These are phyloP conservation scores for Abramis brama DNA, from an alignment of 2,113 vertebrate genomes.

Conservation along the genomic window DNA sequence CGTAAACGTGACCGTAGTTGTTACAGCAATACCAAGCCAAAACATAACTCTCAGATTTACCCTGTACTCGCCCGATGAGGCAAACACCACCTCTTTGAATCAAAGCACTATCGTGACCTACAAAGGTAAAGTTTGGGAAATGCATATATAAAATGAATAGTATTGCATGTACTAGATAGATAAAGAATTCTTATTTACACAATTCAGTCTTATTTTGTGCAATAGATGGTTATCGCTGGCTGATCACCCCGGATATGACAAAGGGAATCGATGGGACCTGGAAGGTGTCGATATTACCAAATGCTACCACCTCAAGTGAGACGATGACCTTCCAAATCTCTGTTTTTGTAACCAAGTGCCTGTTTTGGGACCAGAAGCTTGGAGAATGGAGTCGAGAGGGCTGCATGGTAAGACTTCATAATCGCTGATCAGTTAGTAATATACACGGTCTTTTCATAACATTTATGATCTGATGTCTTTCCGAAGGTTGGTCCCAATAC, in stretches of 20 bases:
- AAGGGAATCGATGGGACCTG: slow-evolving; percentile 59
- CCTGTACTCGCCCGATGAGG: slow-evolving; percentile 47
- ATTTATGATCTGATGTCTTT: not conserved
- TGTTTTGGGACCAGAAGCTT: slow-evolving; percentile 67
- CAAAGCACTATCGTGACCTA: slow-evolving; percentile 51
- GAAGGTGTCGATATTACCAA: slow-evolving; percentile 63
- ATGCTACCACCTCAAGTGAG: slow-evolving; percentile 49
- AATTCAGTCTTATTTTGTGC: slow-evolving; percentile 39
- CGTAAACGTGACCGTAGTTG: slow-evolving; percentile 61
- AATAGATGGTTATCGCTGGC: slow-evolving; percentile 72
- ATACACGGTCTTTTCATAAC: not conserved
- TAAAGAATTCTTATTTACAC: too few species aligned
- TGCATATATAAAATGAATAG: not conserved
- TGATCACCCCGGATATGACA: slow-evolving; percentile 74
- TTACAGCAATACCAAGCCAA: slow-evolving; percentile 58
- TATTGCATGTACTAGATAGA: not conserved
- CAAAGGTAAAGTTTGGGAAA: slow-evolving; percentile 61
- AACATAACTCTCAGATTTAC: slow-evolving; percentile 63
- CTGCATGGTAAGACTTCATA: slow-evolving; percentile 67
- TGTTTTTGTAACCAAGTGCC: slow-evolving; percentile 69
- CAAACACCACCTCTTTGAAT: slow-evolving; percentile 39
- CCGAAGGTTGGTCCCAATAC: slow-evolving; percentile 77
- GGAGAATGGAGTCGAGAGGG: slow-evolving; percentile 70
- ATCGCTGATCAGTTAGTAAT: not conserved
- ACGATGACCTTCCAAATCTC: slow-evolving; percentile 58